Evolutionary conservation across 2,797 vertebrate genomes (phyloP), one percentile per base, ranked within the genome.

Genomic region (Margarornis squamiger): DNA sequence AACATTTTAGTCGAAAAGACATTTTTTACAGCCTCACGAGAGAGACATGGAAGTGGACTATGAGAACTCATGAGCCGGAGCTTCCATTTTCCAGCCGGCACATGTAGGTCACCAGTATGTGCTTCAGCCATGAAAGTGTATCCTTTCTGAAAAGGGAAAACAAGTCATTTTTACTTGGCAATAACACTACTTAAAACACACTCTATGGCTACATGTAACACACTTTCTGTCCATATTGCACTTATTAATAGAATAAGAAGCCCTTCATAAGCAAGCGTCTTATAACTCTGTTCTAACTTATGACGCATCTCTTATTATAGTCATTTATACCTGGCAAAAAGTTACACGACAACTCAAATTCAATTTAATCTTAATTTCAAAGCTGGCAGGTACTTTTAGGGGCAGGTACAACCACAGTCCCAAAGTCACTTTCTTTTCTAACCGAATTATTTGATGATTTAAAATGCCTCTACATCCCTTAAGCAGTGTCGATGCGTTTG

Each of bases 81-180:
- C 76, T 85, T 98, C 99, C 98, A 99, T 52, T 97, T 98, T 57
- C 98, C 97, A 54, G 96, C 96, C 48, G 83, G 32, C 32, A 98
- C 55, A 6, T 95, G 83, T 0, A 76, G 54, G 51, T 98, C 98
- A 67, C 97, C 97, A 15, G 95, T 97, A 36, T 96, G 51, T 2
- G 97, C 98, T 97, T 99, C 99, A 26, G 98, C 99, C 86, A 99
- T 96, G 61, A 99, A 99, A 1, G 99, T 99, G 82, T 99, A 99
- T 41, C 99, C 99, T 54, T 97, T 98, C 98, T 99, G 67, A 52
- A 97, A 94, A 63, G 20, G 43, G 23, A 71, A 95, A 93, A 49
- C 5, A 84, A 75, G 20, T 13, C 1, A n/a, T 34, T 84, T 88
- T 89, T 6, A 76, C 3, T 2, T 22, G n/a, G 51, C 65, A 93